Percentiles rank a stretch among this genome's conserved stretches.
Conservation (phyloP, 2,888 invertebrate genomes). For the Microchrysa polita region DNA sequence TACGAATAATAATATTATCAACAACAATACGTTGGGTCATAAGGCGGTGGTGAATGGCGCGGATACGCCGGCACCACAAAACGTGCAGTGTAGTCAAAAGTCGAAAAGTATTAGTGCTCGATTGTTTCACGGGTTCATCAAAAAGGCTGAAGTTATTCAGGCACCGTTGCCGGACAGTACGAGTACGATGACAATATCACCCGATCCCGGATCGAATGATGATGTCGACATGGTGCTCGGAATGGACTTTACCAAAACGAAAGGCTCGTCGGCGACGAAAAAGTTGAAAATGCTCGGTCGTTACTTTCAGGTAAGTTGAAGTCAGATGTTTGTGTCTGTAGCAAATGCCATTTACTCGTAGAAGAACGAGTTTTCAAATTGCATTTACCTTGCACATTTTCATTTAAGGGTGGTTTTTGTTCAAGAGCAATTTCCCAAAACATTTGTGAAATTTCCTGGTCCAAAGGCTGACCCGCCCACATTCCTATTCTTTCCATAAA, state of each 20-base stretch:
- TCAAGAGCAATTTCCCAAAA: not conserved
- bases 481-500: too few species aligned
- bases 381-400: not conserved
- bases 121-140: slow-evolving; percentile 52
- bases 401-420: not conserved
- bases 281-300: slow-evolving; percentile 72
- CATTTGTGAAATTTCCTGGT: too few species aligned
- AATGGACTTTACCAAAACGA: slow-evolving; percentile 61
- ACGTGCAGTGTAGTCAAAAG: slow-evolving; percentile 43
- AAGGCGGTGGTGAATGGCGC: not conserved
- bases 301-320: slow-evolving; percentile 74
- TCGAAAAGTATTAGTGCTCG: slow-evolving; percentile 53
- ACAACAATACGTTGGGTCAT: slow-evolving; percentile 20
- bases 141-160: slow-evolving; percentile 43
- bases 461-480: too few species aligned
- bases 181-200: slow-evolving; percentile 48
- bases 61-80: slow-evolving; percentile 4
- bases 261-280: slow-evolving; percentile 64
- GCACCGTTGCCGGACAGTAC: slow-evolving; percentile 51
- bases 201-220: slow-evolving; percentile 52
- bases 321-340: slow-evolving; percentile 52
- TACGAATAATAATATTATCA: slow-evolving; percentile 26
- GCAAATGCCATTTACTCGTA: not conserved
- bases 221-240: slow-evolving; percentile 62
- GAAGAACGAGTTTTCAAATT: not conserved